Base-by-base conservation (phyloP, 2,888 invertebrate genomes). In the Sthenelais limicola region DNA sequence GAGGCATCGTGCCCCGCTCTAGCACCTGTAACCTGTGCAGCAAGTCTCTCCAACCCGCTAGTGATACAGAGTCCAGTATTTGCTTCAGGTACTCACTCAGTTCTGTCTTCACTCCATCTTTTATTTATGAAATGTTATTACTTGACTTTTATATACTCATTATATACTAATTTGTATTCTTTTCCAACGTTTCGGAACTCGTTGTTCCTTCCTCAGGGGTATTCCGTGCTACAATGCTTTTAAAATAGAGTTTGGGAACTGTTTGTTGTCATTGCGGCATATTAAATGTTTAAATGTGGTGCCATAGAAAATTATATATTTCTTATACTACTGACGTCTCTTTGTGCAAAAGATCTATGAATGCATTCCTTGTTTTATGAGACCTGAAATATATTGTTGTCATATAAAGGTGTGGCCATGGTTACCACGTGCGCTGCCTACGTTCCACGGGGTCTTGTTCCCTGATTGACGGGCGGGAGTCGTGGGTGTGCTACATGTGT, bases 11-110 rank as follows among this genome's bases (percentile, higher is more conserved):
- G 3, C 85, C 85, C 9, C 77, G 82, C 35, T 78, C 80, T 24
- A 83, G 85, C 28, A 74, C 75, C 74, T 88, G 88, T 77, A 79
- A 80, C 69, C 77, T 86, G 30, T 88, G 88, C 78, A 79, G 78
- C 66, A 84, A 86, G 71, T 78, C 76, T 24, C 82, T 84, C 70
- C 72, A 79, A 3, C 75, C 75, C 24, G 75, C 80, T n/a, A 74
- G 73, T 2, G 82, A 84, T 5, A 69, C 71, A 0, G 85, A 84
- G 35, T 74, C 78, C 21, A 77, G 84, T 0, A 73, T 85, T 30
- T 83, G 85, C n/a, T 87, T 87, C 80, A 84, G 85, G 84, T 85
- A 72, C 47, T 35, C 24, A 7, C 15, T 5, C n/a, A 62, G 5
- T 32, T 18, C 5, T 30, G 38, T 26, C 7, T 12, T 28, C n/a